Evolutionary conservation across 2,888 invertebrate genomes (phyloP).

Genomic region (Oligia latruncula): DNA sequence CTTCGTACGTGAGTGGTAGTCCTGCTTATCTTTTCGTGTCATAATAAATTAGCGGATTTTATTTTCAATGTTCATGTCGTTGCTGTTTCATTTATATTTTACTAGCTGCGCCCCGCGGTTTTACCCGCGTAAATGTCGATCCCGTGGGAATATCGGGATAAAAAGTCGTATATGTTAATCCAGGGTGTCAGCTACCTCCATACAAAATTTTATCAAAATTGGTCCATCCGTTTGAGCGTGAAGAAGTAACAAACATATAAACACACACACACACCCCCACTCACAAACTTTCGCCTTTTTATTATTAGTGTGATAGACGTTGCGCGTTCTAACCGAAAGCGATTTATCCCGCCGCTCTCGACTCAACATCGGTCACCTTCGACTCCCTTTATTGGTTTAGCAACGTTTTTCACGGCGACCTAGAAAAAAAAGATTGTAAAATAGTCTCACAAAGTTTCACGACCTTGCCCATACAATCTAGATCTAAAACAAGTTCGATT

Average conservation of each 20-base stretch:
- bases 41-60: conserved; percentile 6
- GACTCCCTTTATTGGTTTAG: conserved; percentile 36
- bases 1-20: not conserved
- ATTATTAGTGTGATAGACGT: not conserved
- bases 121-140: too few species aligned
- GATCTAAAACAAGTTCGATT: conserved; percentile 72
- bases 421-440: conserved; percentile 44
- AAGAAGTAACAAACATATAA: too few species aligned
- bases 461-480: conserved; percentile 68
- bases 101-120: not conserved
- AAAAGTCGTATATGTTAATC: too few species aligned
- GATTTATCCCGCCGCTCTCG: conserved; percentile 29
- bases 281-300: too few species aligned
- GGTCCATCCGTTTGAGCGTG: too few species aligned
- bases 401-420: conserved; percentile 31
- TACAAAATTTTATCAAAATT: too few species aligned
- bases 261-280: too few species aligned
- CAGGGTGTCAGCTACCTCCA: too few species aligned
- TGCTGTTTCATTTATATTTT: conserved; percentile 29
- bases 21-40: not conserved
- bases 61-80: conserved; percentile 20
- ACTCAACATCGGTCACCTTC: conserved; percentile 40
- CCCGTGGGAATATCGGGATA: too few species aligned
- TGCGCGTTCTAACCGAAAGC: conserved; percentile 17
- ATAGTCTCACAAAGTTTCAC: conserved; percentile 55